Evolutionary conservation across 2,113 vertebrate species (phyloP), one percentile per base, ranked within the genome.

Genomic region (Murina feae): DNA sequence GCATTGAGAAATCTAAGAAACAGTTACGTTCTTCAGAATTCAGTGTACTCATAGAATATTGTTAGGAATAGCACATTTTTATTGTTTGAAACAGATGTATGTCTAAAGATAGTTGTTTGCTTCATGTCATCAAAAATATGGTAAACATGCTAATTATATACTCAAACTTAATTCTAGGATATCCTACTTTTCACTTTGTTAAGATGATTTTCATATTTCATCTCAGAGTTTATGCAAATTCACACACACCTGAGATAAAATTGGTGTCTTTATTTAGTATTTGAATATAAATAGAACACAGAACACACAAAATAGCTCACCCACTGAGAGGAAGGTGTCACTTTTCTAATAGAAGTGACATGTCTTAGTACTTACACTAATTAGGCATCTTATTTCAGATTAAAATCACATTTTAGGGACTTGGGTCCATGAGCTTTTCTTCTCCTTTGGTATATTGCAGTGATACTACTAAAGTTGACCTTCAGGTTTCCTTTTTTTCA

Each of bases 111-210:
- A 96, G 87, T 91, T 95, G 72, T 95, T 96, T 95, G 72, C 90
- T 92, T 95, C 90, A 69, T 95, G 72, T 74, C 84, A 90, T 92
- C n/a, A 90, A 88, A 96, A 93, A 88, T 91, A 80, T 32, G 88
- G 60, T 96, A 94, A 96, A 94, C 90, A 94, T 87, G 71, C 79
- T 94, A 97, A 96, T 96, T 97, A 97, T 95, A 81, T 23, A 85
- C 32, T 96, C 88, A 96, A 81, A 63, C 11, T 93, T 95, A 96
- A 94, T 96, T 94, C 80, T 80, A 49, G 6, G 37, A 53, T 94
- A 60, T 95, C 92, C 91, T 95, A 84, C 80, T 95, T 97, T 95
- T 96, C 21, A 58, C 78, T 95, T 96, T 95, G 82, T 95, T 95
- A 85, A 93, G 94, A 92, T 86, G 6, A 96, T 91, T 96, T 91